phyloP scores from a whole-genome alignment of 2,113 vertebrate species.

The Lycocorax pyrrhopterus region DNA sequence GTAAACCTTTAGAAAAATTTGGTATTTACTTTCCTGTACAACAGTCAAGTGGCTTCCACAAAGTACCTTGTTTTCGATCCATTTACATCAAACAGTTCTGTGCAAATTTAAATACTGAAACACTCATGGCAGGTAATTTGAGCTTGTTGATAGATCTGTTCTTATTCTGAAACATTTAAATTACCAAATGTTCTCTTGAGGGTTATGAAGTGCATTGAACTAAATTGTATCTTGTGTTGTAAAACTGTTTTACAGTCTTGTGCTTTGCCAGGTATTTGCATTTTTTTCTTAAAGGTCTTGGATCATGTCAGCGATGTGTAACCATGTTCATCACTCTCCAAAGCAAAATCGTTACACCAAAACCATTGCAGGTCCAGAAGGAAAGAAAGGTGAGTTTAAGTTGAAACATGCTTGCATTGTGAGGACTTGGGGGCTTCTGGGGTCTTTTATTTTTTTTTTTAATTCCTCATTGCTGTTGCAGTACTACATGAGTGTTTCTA shows the following conservation, averaged over 20 bases:
- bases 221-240: not conserved
- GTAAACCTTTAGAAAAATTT: not conserved
- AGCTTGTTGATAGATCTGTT: not conserved
- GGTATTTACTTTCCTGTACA: not conserved
- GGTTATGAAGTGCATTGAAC: not conserved
- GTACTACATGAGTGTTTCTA: not conserved
- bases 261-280: not conserved
- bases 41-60: not conserved
- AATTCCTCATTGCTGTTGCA: not conserved
- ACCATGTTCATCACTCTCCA: constrained; percentile 83
- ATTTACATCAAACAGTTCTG: not conserved
- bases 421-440: not conserved
- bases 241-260: not conserved
- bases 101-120: not conserved
- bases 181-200: not conserved
- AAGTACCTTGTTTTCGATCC: not conserved
- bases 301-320: constrained; percentile 79
- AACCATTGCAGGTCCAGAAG: constrained; percentile 81
- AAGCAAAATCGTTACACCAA: constrained; percentile 83
- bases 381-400: constrained; percentile 80
- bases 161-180: not conserved
- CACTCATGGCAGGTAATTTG: not conserved
- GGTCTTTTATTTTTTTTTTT: not conserved
- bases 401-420: not conserved
- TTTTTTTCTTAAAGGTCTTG: not conserved